Evolutionary conservation across 2,888 invertebrate species (phyloP).

Genomic region (Sesia apiformis): DNA sequence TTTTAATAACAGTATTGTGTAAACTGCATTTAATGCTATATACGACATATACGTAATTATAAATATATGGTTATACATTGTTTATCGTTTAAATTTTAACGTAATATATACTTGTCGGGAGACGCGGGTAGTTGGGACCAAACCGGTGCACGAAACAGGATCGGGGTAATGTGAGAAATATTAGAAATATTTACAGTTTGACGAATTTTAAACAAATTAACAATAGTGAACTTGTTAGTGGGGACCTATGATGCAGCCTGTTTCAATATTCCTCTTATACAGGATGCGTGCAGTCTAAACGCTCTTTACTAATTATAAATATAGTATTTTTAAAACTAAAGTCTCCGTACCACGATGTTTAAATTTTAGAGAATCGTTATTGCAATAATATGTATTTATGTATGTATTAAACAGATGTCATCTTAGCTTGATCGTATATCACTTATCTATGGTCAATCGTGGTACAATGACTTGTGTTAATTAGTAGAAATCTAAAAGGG

Average conservation of each 20-base stretch:
- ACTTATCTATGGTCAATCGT: not conserved
- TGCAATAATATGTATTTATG: not conserved
- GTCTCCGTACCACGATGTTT: conserved; percentile 16
- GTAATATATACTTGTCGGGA: not conserved
- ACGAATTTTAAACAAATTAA: no score
- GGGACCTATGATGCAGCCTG: conserved; percentile 20
- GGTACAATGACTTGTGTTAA: not conserved
- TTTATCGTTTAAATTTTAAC: conserved; percentile 15
- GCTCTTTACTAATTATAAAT: conserved; percentile 7
- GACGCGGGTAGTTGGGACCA: conserved; percentile 43
- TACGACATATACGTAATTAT: conserved; percentile 58
- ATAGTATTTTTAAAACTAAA: conserved; percentile 5
- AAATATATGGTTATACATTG: conserved; percentile 30
- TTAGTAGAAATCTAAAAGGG: not conserved
- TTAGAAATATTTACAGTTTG: conserved; percentile 26
- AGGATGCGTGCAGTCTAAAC: not conserved
- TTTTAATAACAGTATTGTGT: conserved; percentile 41
- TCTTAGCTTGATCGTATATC: not conserved
- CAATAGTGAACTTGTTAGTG: no score
- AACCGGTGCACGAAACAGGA: conserved; percentile 62
- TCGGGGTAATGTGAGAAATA: conserved; percentile 36
- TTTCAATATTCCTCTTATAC: conserved; percentile 38
- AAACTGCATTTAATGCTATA: conserved; percentile 54
- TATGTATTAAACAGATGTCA: not conserved
- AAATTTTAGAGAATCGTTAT: not conserved